Base-by-base conservation (phyloP, 2,797 vertebrate genomes). In the Acrossocheilus fasciatus region DNA sequence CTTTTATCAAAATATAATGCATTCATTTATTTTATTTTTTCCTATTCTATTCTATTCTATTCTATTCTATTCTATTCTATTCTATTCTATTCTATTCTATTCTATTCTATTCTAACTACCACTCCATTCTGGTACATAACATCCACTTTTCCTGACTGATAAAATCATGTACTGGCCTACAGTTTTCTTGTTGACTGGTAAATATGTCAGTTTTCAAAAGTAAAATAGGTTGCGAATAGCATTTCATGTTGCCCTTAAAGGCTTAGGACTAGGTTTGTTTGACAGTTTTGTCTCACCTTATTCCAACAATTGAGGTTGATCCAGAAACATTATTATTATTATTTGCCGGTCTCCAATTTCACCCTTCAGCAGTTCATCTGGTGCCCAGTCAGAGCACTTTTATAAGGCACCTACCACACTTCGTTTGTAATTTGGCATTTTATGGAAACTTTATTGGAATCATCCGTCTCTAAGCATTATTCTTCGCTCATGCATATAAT, bases 301-400 rank as follows among this genome's bases (percentile, higher is more conserved):
- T 73, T 50, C 26, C 2, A 14, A 36, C 20, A 76, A 76, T 8
- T 57, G 76, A 79, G 43, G 76, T 62, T 79, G 76, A 62, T 79
- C 23, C 77, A 79, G 39, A 14, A 79, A 43, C 57, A 64, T 64
- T 64, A 64, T 45, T 45, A 45, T 45, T 6, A 80, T 62, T 54
- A 59, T 59, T n/a, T 57, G 10, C 57, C 3, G 9, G 57, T 45
- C 77, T 79, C n/a, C 77, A 20, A 62, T 64, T 43, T 64, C 57
- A 80, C 77, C 57, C 77, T 64, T 80, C 57, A 45, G 77, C 57
- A 80, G 43, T 80, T 80, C 77, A 80, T 80, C 77, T 64, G 39
- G 2, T 64, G 77, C 77, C 59, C 41, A 80, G 59, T 80, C 77
- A 64, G 77, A 80, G 41, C 59, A 64, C 41, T 64, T 64, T 80